Evolutionary conservation across 2,888 invertebrate genomes (phyloP).

Genomic region (Hyppa rectilinea): DNA sequence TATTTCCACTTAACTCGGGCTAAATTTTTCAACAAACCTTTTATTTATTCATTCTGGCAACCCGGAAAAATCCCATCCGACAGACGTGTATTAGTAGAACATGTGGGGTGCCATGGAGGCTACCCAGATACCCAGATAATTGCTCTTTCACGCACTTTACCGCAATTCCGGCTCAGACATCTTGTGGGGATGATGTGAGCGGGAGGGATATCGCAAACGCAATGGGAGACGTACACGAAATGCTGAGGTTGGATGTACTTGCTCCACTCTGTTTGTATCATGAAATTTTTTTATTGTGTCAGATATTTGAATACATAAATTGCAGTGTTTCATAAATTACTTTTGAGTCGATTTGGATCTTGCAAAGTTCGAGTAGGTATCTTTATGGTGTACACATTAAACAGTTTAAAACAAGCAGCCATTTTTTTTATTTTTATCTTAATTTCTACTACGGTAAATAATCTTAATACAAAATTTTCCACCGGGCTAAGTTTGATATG

Average conservation of each 20-base stretch:
- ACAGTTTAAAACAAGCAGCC: neutral
- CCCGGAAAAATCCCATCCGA: constrained; percentile 44
- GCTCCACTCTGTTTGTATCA: neutral
- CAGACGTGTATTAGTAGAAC: constrained; percentile 31
- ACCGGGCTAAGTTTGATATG: neutral
- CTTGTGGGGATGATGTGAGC: constrained; percentile 27
- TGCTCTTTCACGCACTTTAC: constrained; percentile 53
- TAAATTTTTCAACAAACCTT: constrained; percentile 26
- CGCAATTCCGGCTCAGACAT: constrained; percentile 58
- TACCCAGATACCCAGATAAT: constrained; percentile 51
- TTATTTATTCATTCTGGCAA: constrained; percentile 20
- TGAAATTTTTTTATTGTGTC: neutral
- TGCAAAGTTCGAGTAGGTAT: neutral
- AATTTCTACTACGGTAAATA: neutral
- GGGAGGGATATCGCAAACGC: constrained; percentile 21
- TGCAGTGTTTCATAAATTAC: neutral
- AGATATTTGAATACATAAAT: neutral
- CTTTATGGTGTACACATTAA: too few relatives aligned
- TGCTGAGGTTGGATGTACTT: constrained; percentile 4
- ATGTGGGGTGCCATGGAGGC: constrained; percentile 41
- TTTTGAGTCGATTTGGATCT: neutral
- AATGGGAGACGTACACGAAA: constrained; percentile 26
- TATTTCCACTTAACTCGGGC: neutral
- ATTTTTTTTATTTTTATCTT: neutral
- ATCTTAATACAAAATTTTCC: too few relatives aligned